Evolutionary conservation across 2,888 invertebrate species (phyloP).

Genomic region (Amiota minor): DNA sequence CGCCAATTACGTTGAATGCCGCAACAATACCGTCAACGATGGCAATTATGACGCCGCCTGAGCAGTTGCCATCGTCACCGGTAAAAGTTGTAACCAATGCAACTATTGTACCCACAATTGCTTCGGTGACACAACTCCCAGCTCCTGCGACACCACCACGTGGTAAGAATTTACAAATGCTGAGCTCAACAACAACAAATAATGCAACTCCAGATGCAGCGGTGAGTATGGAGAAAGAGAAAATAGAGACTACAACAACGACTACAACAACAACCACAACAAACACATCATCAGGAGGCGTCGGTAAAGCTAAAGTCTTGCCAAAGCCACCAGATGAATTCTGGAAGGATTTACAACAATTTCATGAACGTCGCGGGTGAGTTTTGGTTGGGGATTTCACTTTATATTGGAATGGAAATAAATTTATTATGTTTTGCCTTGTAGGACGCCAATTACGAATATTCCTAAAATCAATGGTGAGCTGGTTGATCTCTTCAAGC

Average conservation of each 20-base stretch:
- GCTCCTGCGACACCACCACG: constrained; percentile 50
- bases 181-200: constrained; percentile 25
- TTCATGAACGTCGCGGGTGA: constrained; percentile 94
- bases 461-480: constrained; percentile 89
- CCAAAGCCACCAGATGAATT: constrained; percentile 66
- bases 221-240: background rate
- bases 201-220: constrained; percentile 8
- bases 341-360: constrained; percentile 84
- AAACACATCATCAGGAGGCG: background rate
- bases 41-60: constrained; percentile 47
- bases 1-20: background rate
- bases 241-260: constrained; percentile 29
- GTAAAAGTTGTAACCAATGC: constrained; percentile 16
- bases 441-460: constrained; percentile 76
- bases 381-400: constrained; percentile 62
- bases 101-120: background rate
- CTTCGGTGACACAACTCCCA: background rate
- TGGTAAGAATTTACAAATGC: constrained; percentile 47
- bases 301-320: constrained; percentile 43
- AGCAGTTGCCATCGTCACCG: constrained; percentile 35
- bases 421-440: background rate
- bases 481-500: constrained; percentile 91
- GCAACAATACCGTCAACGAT: background rate
- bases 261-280: constrained; percentile 30
- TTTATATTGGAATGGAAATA: background rate